Conservation (phyloP, 1,140 invertebrate species). For the Drosophila simulans region DNA sequence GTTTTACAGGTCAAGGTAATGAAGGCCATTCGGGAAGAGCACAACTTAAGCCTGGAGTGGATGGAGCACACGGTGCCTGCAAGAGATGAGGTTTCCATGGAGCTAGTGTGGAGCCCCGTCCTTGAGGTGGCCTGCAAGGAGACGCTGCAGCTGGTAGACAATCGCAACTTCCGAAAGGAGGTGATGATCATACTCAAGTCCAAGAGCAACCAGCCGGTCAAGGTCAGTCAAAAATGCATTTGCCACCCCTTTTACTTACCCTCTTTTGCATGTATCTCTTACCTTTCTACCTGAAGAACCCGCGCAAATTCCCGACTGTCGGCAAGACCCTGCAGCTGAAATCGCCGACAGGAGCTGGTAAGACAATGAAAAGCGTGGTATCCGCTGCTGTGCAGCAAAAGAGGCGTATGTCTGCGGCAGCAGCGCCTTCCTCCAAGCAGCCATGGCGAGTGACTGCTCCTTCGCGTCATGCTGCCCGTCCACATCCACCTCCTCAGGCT, state of each 20-base stretch:
- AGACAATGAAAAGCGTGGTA: conserved; percentile 22
- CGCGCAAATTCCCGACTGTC: conserved; percentile 73
- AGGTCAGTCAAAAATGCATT: conserved; percentile 38
- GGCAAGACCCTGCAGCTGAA: conserved; percentile 71
- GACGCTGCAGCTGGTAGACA: conserved; percentile 87
- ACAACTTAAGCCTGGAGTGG: conserved; percentile 86
- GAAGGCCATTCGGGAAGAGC: conserved; percentile 86
- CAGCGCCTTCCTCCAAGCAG: conserved; percentile 22
- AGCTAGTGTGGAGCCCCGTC: conserved; percentile 87
- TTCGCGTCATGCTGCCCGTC: not conserved
- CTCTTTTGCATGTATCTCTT: conserved; percentile 8
- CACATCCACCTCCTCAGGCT: not conserved
- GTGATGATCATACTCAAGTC: conserved; percentile 88
- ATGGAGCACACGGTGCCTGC: conserved; percentile 85
- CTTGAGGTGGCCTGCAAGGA: conserved; percentile 87
- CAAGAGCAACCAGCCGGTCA: conserved; percentile 59
- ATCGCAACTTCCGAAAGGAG: conserved; percentile 88
- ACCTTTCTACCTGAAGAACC: conserved; percentile 56
- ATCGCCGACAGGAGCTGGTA: conserved; percentile 60
- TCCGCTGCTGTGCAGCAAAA: conserved; percentile 54
- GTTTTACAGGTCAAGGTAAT: conserved; percentile 86
- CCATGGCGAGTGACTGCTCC: conserved; percentile 16
- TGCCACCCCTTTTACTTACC: conserved; percentile 7
- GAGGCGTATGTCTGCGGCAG: conserved; percentile 35
- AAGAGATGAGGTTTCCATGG: conserved; percentile 85